phyloP scores from a whole-genome alignment of 2,888 invertebrate genomes.

The Chironomus tentans region DNA sequence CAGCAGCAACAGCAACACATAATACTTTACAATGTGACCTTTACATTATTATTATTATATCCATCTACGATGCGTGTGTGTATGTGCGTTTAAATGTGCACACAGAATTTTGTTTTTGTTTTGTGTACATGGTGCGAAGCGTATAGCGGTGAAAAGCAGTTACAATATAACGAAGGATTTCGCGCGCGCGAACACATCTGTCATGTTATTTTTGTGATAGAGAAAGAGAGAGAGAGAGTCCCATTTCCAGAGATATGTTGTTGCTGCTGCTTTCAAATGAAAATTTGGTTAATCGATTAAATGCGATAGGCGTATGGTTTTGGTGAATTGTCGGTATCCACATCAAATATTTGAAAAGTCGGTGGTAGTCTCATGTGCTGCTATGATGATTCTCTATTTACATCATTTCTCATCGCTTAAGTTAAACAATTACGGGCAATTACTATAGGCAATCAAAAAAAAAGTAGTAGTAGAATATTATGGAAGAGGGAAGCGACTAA shows the following conservation, averaged over 20 bases:
- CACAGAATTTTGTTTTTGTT: background rate
- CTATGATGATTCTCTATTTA: no score
- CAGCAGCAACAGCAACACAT: slow-evolving; percentile 4
- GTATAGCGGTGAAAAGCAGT: slow-evolving; percentile 18
- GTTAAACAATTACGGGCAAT: no score
- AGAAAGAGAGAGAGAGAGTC: background rate
- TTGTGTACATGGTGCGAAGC: background rate
- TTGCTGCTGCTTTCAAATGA: background rate
- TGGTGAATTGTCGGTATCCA: no score
- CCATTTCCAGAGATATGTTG: background rate
- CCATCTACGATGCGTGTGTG: background rate
- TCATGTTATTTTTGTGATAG: slow-evolving; percentile 1
- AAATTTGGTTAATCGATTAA: background rate
- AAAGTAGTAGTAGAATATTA: no score
- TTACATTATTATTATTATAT: background rate
- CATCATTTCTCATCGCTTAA: no score
- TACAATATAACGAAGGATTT: slow-evolving; percentile 24
- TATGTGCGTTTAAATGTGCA: background rate
- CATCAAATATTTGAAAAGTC: no score
- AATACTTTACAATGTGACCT: slow-evolving; percentile 20
- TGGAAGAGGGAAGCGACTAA: no score
- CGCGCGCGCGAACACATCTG: slow-evolving; percentile 24
- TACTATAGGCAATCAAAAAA: no score
- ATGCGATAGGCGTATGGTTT: background rate
- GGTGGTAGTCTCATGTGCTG: no score